Conservation (phyloP, 2,888 invertebrate species). For the Sesia apiformis region DNA sequence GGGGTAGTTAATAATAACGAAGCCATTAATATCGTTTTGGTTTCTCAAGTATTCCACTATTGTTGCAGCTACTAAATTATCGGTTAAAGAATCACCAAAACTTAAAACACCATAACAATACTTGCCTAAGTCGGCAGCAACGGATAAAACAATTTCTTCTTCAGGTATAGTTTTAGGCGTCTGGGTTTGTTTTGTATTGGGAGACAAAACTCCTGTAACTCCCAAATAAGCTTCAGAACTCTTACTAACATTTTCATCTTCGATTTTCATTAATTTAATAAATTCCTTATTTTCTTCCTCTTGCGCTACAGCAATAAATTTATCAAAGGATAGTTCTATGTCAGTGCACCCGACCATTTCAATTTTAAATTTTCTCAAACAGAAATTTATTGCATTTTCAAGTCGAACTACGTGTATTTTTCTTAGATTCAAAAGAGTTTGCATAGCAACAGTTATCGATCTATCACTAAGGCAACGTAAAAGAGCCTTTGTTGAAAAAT, state of each 20-base stretch:
- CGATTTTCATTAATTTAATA: conserved; percentile 43
- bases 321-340: conserved; percentile 58
- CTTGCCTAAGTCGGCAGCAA: conserved; percentile 70
- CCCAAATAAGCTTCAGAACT: conserved; percentile 26
- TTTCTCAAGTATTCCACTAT: conserved; percentile 76
- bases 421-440: conserved; percentile 42
- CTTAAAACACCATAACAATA: conserved; percentile 69
- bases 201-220: conserved; percentile 25
- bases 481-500: conserved; percentile 46
- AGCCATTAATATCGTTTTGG: conserved; percentile 64
- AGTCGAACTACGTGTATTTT: conserved; percentile 58
- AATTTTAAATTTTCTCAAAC: conserved; percentile 65
- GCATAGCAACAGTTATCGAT: conserved; percentile 48
- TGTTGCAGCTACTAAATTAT: conserved; percentile 71
- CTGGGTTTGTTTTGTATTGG: conserved; percentile 71
- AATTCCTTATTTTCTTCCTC: conserved; percentile 47
- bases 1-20: conserved; percentile 79
- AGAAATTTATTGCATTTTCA: conserved; percentile 73
- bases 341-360: conserved; percentile 69
- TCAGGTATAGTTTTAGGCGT: conserved; percentile 76
- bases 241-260: conserved; percentile 36
- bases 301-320: conserved; percentile 34
- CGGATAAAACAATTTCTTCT: conserved; percentile 68
- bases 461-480: conserved; percentile 58
- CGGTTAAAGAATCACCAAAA: conserved; percentile 68